These are phyloP conservation scores for Astreopora myriophthalma DNA, from an alignment of 64 coral and sea anemone species.

Conservation along the genomic window DNA sequence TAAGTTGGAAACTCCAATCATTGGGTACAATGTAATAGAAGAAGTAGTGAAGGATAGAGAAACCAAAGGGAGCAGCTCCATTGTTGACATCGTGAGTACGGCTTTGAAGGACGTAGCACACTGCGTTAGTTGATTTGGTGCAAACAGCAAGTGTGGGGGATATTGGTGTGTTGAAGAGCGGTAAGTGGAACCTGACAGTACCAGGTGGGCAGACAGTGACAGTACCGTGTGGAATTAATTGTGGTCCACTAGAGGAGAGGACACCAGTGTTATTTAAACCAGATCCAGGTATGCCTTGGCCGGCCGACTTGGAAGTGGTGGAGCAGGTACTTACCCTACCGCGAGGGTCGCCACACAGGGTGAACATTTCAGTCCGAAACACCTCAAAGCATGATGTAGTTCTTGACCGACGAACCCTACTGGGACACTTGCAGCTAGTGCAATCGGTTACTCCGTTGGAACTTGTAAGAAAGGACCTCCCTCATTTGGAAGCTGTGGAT, in stretches of 20 bases:
- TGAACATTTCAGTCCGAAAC: background rate
- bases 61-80: background rate
- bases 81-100: background rate
- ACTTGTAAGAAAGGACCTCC: background rate
- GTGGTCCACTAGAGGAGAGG: background rate
- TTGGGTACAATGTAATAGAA: constrained; percentile 57
- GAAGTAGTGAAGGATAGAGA: background rate
- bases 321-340: background rate
- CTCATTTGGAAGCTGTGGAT: background rate
- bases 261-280: constrained; percentile 13
- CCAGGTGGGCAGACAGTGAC: background rate
- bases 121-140: background rate
- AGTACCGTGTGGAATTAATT: background rate
- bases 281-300: background rate
- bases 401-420: background rate
- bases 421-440: background rate
- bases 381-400: constrained; percentile 7
- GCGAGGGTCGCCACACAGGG: background rate
- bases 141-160: background rate
- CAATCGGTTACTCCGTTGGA: background rate
- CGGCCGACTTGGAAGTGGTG: background rate
- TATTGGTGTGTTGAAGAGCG: background rate
- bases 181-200: background rate
- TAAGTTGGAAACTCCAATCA: constrained; percentile 1
- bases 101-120: background rate